These are phyloP conservation scores for Diarsia rubi DNA, from an alignment of 2,888 invertebrate genomes.

Conservation along the genomic window DNA sequence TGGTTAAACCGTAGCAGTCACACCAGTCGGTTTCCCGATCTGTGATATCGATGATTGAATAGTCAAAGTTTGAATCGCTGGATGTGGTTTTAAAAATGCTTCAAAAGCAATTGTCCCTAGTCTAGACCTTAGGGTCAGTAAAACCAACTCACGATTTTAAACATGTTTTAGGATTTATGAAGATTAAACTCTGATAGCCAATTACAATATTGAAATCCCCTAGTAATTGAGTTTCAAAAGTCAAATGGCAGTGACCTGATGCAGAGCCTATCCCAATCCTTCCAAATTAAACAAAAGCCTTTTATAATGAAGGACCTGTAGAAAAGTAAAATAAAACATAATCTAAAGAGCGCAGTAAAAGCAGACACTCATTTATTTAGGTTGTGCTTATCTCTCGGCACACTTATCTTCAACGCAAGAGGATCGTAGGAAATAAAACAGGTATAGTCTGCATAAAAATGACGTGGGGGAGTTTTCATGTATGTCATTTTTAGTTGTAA, in stretches of 20 bases:
- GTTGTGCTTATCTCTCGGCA: conserved; percentile 27
- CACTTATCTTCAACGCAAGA: conserved; percentile 37
- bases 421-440: conserved; percentile 29
- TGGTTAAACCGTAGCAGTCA: neutral
- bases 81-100: neutral
- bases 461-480: neutral
- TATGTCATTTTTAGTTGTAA: neutral
- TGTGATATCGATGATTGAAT: no score
- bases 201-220: neutral
- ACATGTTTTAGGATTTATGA: neutral
- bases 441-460: conserved; percentile 30
- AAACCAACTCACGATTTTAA: neutral
- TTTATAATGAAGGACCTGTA: conserved; percentile 2
- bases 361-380: conserved; percentile 33
- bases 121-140: neutral
- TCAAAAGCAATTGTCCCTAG: neutral
- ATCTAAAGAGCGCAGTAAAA: conserved; percentile 14
- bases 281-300: neutral
- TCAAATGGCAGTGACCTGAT: neutral
- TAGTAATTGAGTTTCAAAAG: conserved; percentile 6
- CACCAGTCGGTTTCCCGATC: neutral
- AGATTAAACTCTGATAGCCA: neutral
- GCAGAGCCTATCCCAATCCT: neutral
- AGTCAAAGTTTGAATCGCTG: neutral
- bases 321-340: conserved; percentile 22